Base-by-base conservation (phyloP, 2,888 invertebrate species). In the Drosophila leonis region DNA sequence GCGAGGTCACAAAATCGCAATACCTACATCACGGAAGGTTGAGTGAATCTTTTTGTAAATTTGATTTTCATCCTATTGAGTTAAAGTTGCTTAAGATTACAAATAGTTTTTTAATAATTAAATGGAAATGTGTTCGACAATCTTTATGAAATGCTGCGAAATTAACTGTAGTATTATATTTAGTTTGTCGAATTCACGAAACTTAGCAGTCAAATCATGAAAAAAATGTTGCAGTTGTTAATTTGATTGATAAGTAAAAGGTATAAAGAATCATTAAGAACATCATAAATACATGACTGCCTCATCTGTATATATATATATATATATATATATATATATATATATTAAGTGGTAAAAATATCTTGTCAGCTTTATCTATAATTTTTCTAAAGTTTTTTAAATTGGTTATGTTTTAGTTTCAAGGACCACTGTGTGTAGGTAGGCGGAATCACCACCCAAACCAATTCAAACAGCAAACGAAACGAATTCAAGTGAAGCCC, bases 361-460 rank as follows among this genome's bases (percentile, higher is more conserved):
- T n/a, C 4, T 15, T 37, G 9, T 9, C 41, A 18, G n/a, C 15
- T 24, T 24, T 24, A 24, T 4, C 24, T 24, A 3, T 24, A 24
- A 3, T 3, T 24, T 24, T 24, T 24, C 13, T 33, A 63, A 46
- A 24, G 20, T 18, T 41, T 33, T 10, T 60, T 10, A 41, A 10
- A 41, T 60, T 48, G 1, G 10, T 64, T 24, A n/a, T 39, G 37
- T 24, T 49, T n/a, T 2, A 29, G 29, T 42, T 55, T 63, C n/a
- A n/a, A 9, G 56, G 27, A 55, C 65, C 77, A 77, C 77, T 77
- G 75, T 76, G 35, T 49, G 54, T 64, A 61, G 70, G 62, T 63
- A 56, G 78, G 61, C 29, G 64, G 74, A 78, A 78, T 78, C 70
- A 78, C 54, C 64, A 78, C 57, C 62, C 57, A 74, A 67, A 10